These are phyloP conservation scores for Lamellibrachia satsuma DNA, from an alignment of 2,888 invertebrate species.

Conservation along the genomic window DNA sequence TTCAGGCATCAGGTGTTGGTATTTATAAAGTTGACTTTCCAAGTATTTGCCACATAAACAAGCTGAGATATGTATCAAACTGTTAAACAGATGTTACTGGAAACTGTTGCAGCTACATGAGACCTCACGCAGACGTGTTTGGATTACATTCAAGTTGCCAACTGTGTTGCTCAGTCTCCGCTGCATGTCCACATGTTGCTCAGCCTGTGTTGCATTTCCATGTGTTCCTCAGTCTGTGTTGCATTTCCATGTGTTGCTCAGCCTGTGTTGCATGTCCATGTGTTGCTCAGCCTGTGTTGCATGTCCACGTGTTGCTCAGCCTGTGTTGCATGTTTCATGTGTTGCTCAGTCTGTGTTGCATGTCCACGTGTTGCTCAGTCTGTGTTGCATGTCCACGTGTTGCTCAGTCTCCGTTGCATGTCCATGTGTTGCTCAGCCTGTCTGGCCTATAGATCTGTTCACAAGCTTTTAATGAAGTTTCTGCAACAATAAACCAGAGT, in stretches of 20 bases:
- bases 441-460: background rate
- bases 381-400: background rate
- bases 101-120: background rate
- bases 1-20: background rate
- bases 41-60: background rate
- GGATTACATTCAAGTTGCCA: background rate
- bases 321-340: background rate
- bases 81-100: background rate
- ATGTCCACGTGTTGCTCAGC: background rate
- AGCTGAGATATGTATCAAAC: background rate
- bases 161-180: background rate
- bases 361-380: background rate
- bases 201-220: background rate
- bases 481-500: background rate
- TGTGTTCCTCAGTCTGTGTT: background rate
- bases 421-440: background rate
- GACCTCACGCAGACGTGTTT: background rate
- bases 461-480: slow-evolving; percentile 10
- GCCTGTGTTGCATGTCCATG: background rate
- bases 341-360: background rate
- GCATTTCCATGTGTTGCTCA: background rate
- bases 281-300: background rate
- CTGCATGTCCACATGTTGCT: background rate
- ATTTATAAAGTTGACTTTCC: background rate
- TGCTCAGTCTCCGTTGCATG: background rate